Conservation (phyloP, 1,140 invertebrate genomes). For the Tribolium madens region DNA sequence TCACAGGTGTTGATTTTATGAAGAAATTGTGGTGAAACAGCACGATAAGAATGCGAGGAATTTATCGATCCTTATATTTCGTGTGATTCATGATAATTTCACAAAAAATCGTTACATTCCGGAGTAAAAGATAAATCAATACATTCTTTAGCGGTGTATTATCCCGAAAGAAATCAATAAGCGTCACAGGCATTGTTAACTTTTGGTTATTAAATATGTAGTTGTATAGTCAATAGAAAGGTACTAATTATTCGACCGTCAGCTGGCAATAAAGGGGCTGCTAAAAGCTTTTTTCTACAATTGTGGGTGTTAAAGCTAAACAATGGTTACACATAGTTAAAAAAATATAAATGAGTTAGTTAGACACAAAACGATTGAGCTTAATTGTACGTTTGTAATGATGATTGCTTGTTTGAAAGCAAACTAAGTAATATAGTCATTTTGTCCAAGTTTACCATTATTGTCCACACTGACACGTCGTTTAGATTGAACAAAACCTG, state of each 20-base stretch:
- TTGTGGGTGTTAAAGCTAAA: constrained; percentile 37
- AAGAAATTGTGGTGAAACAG: constrained; percentile 34
- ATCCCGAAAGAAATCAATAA: constrained; percentile 34
- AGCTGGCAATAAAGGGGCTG: constrained; percentile 38
- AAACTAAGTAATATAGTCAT: constrained; percentile 35
- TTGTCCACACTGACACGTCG: constrained; percentile 7
- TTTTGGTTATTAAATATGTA: constrained; percentile 43
- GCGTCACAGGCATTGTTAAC: constrained; percentile 29
- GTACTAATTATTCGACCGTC: constrained; percentile 36
- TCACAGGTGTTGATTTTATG: not conserved
- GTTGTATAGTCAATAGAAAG: constrained; percentile 17
- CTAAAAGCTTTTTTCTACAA: constrained; percentile 44
- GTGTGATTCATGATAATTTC: constrained; percentile 48
- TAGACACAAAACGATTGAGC: constrained; percentile 32
- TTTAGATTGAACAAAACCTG: constrained; percentile 16
- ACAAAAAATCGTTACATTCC: constrained; percentile 52
- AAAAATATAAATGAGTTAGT: constrained; percentile 37
- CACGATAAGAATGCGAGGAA: constrained; percentile 47
- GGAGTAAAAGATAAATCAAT: constrained; percentile 45
- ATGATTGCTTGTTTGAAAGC: constrained; percentile 39
- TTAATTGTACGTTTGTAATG: constrained; percentile 37
- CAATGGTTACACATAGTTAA: constrained; percentile 29
- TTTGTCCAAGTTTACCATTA: constrained; percentile 12
- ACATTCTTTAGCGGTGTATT: constrained; percentile 44
- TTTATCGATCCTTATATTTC: constrained; percentile 49